Evolutionary conservation across 2,888 invertebrate genomes (phyloP).

Genomic region (Zygaena filipendulae): DNA sequence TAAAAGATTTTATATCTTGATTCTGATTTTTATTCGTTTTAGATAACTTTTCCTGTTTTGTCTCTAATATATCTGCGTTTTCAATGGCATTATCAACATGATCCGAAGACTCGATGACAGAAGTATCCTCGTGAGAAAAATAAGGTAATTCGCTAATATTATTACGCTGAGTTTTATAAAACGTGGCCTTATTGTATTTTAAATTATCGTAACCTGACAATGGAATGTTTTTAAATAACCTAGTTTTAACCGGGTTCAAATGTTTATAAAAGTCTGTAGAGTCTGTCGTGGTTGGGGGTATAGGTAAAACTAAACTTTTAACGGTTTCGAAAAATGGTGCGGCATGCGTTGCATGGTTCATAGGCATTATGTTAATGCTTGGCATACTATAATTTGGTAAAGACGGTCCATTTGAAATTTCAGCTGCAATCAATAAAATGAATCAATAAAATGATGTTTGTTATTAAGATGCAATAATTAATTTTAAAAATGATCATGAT

Average conservation of each 20-base stretch:
- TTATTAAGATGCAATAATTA: neutral
- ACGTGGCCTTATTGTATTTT: too few relatives aligned
- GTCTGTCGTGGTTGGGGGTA: constrained; percentile 28
- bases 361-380: constrained; percentile 21
- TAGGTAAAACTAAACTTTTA: constrained; percentile 25
- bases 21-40: too few relatives aligned
- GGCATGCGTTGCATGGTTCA: constrained; percentile 41
- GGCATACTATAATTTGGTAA: constrained; percentile 29
- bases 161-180: too few relatives aligned
- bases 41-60: too few relatives aligned
- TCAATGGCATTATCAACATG: too few relatives aligned
- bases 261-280: constrained; percentile 32
- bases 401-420: constrained; percentile 29
- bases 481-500: constrained; percentile 3
- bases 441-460: constrained; percentile 24
- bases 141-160: too few relatives aligned
- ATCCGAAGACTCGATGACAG: too few relatives aligned
- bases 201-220: too few relatives aligned
- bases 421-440: constrained; percentile 54
- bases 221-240: too few relatives aligned
- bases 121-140: too few relatives aligned
- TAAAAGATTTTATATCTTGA: too few relatives aligned
- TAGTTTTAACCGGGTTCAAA: constrained; percentile 29
- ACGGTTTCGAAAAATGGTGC: constrained; percentile 24
- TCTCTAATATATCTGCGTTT: too few relatives aligned